Percentiles rank a stretch among this genome's conserved stretches.
Evolutionary conservation across 2,113 vertebrate genomes (phyloP).

Genomic region (Calypte anna): DNA sequence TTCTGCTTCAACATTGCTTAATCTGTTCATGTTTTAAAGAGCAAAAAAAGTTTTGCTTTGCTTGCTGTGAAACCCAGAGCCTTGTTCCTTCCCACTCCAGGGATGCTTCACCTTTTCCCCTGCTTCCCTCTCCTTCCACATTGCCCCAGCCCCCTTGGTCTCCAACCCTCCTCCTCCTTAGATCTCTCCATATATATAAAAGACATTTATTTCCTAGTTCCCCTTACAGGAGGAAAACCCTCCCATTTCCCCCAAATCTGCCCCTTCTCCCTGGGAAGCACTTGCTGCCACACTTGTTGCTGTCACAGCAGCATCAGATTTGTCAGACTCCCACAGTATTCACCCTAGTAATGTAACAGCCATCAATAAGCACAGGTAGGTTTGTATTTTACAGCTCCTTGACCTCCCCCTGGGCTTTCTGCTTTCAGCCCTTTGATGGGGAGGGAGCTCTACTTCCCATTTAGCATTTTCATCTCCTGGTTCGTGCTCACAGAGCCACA

Average conservation of each 20-base stretch:
- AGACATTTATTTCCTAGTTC: background rate
- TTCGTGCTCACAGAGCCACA: background rate
- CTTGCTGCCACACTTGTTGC: background rate
- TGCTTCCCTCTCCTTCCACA: background rate
- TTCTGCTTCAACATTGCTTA: background rate
- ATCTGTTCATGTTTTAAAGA: background rate
- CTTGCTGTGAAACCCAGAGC: fast-evolving
- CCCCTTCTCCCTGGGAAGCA: background rate
- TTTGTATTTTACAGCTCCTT: background rate
- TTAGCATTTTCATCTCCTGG: background rate
- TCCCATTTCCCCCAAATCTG: background rate
- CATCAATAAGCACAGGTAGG: slow-evolving; percentile 3
- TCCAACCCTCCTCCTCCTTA: background rate
- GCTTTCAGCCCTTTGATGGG: fast-evolving
- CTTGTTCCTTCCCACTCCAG: fast-evolving
- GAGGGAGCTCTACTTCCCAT: background rate
- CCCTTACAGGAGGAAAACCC: background rate
- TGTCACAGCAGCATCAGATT: background rate
- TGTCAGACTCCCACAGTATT: background rate
- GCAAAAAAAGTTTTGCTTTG: background rate
- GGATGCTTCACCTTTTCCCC: background rate
- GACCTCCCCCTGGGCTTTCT: background rate
- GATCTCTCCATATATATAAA: background rate
- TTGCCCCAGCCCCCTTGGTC: background rate
- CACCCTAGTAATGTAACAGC: background rate